Evolutionary conservation across 2,113 vertebrate species (phyloP), one percentile per base, ranked within the genome.

Genomic region (Oophaga pumilio): DNA sequence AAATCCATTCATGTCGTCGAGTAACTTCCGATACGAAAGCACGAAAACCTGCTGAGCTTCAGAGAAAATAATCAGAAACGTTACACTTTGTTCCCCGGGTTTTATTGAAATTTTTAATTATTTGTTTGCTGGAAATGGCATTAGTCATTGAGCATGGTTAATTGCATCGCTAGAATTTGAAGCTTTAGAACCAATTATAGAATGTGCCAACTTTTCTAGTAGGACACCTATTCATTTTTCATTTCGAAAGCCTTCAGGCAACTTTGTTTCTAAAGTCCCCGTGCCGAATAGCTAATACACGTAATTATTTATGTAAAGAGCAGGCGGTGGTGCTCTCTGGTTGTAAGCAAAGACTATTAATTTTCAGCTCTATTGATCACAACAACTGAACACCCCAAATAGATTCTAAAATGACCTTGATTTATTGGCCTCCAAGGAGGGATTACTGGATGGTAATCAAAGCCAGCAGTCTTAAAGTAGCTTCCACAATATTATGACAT

Each of bases 271-370:
- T 64, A 69, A 56, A 87, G 56, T 87, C 60, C 17, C 53, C 53
- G 6, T 64, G 60, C 60, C 68, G 14, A 60, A 68, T 12, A 8
- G 24, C 66, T 76, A 82, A 76, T 83, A 76, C 56, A 76, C 14
- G 24, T 88, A 83, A 88, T 88, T 88, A 82, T 81, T 71, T 87
- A 82, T 82, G 69, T 88, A 76, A 87, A 88, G 86, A 64, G 80
- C 59, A 83, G 64, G 80, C 69, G 66, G 22, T 18, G 56, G 33
- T 60, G 26, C 56, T 68, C 28, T 68, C 60, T 57, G 76, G 50
- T 28, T 76, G 49, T 50, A 83, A 76, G 66, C 79, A 49, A 76
- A 64, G 53, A 62, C 57, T 83, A 83, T 88, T 88, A 8, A 76
- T 76, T 82, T 81, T 82, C 53, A 52, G 78, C 26, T 82, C 86